Evolutionary conservation across 2,888 invertebrate species (phyloP).

Genomic region (Patella ulyssiponensis): DNA sequence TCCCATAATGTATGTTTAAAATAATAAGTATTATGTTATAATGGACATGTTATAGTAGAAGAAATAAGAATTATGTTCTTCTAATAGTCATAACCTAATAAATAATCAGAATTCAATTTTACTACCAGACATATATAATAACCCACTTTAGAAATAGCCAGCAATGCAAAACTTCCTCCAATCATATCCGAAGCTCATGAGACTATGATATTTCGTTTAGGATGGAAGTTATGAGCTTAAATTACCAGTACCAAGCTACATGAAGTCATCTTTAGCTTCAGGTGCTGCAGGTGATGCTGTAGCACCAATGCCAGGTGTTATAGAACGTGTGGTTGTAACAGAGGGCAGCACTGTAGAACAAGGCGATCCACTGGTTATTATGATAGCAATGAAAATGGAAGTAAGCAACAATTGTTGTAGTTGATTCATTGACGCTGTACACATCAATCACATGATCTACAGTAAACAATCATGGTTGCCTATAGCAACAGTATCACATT

Average conservation of each 20-base stretch:
- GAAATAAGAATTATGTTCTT: too few species aligned
- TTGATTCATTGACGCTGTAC: too few species aligned
- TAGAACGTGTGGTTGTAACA: constrained; percentile 90
- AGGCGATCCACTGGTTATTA: constrained; percentile 91
- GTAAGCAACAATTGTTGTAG: constrained; percentile 67
- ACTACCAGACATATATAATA: too few species aligned
- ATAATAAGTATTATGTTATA: too few species aligned
- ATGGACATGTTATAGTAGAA: too few species aligned
- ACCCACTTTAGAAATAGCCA: too few species aligned
- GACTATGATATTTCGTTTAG: constrained; percentile 40
- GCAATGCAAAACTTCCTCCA: neutral
- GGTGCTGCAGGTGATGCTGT: constrained; percentile 75
- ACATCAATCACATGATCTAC: too few species aligned
- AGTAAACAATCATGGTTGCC: too few species aligned
- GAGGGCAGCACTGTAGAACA: constrained; percentile 85
- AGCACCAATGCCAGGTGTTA: constrained; percentile 96
- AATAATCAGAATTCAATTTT: too few species aligned
- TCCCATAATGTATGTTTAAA: too few species aligned
- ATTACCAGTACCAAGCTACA: constrained; percentile 73
- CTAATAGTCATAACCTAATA: too few species aligned
- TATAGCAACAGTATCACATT: too few species aligned
- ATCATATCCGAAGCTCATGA: neutral
- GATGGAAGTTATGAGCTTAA: constrained; percentile 62
- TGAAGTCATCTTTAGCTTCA: constrained; percentile 64
- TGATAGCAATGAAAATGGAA: constrained; percentile 99